Evolutionary conservation across 1,140 invertebrate species (phyloP), one percentile per base, ranked within the genome.

Genomic region (Drosophila miranda): DNA sequence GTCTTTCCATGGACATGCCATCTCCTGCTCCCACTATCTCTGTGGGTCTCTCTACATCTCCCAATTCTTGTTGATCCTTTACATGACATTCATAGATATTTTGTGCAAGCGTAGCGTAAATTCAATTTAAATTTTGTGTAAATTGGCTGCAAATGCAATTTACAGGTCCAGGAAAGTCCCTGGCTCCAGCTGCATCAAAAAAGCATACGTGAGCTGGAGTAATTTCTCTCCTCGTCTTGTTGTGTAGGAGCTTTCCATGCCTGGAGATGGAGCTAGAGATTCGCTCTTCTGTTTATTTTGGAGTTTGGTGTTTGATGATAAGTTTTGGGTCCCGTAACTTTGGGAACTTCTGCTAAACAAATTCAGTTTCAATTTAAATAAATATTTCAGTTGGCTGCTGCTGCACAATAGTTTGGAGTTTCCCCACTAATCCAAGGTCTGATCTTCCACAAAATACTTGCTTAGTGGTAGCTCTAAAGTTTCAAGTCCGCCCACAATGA

Each of bases 91-190:
- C 79, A 84, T 82, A 84, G 79, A 82, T 82, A 82, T 82, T 82
- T 82, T 79, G 80, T 78, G 79, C 79, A 84, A 79, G 79, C 79
- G 80, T 79, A 80, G 75, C 75, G 80, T 84, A 83, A 83, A 83
- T 84, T 83, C 79, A 83, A 83, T 83, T 83, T 83, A 83, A 38
- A 83, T 79, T 83, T 75, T 83, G 80, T 84, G 79, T 79, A 82
- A 82, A 82, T 82, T 82, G 80, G 64, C 80, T 82, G 80, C 75
- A 83, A 83, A 83, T 83, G 80, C 79, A 83, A 83, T 83, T 83
- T 83, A 75, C 80, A 79, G 84, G 75, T 78, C 69, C 62, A 52
- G 56, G 61, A 49, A 11, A 11, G 0, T 2, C 8, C 30, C 8
- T 11, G 30, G 9, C 30, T 11, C 2, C 30, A 34, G 8, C 30